A percentile compares a stretch with the other conserved stretches of the same genome.
These are phyloP conservation scores for Marasmarcha lunaedactyla DNA, from an alignment of 2,888 invertebrate genomes.

Conservation along the genomic window DNA sequence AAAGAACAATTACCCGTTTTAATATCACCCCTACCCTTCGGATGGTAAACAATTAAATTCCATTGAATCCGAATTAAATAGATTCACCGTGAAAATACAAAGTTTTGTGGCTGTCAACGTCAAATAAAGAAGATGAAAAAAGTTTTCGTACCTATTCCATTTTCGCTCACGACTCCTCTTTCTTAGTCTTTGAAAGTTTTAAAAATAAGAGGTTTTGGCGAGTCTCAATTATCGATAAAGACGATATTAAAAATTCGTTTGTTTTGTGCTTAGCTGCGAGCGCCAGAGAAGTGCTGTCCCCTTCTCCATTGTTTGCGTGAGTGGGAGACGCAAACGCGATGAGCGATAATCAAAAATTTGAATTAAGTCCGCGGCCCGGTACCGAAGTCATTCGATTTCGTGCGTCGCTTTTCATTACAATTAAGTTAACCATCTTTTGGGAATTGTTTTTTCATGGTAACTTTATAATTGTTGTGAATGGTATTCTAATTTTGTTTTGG, in stretches of 20 bases:
- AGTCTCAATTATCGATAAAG: conserved; percentile 70
- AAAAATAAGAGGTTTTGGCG: conserved; percentile 67
- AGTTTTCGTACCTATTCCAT: conserved; percentile 64
- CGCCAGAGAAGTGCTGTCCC: conserved; percentile 55
- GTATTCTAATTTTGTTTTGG: too few relatives aligned
- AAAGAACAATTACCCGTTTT: conserved; percentile 18
- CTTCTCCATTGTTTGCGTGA: conserved; percentile 62
- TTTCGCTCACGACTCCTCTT: conserved; percentile 65
- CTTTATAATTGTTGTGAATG: too few relatives aligned
- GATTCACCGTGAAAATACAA: conserved; percentile 62
- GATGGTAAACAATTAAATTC: conserved; percentile 49
- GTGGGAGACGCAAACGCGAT: conserved; percentile 52
- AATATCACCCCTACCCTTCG: conserved; percentile 51
- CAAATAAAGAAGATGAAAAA: conserved; percentile 71
- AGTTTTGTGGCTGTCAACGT: conserved; percentile 67
- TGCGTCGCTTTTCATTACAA: conserved; percentile 54
- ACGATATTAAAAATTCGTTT: conserved; percentile 71
- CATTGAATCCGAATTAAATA: conserved; percentile 59
- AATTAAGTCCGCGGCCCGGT: conserved; percentile 54
- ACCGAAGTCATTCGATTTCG: conserved; percentile 60
- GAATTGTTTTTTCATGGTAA: background rate
- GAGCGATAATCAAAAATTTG: conserved; percentile 65
- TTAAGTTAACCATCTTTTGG: background rate
- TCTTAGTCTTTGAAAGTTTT: conserved; percentile 65
- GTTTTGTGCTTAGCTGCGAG: conserved; percentile 65